Evolutionary conservation across 2,888 invertebrate genomes (phyloP), one percentile per base, ranked within the genome.

Genomic region (Argyra leucocephala): DNA sequence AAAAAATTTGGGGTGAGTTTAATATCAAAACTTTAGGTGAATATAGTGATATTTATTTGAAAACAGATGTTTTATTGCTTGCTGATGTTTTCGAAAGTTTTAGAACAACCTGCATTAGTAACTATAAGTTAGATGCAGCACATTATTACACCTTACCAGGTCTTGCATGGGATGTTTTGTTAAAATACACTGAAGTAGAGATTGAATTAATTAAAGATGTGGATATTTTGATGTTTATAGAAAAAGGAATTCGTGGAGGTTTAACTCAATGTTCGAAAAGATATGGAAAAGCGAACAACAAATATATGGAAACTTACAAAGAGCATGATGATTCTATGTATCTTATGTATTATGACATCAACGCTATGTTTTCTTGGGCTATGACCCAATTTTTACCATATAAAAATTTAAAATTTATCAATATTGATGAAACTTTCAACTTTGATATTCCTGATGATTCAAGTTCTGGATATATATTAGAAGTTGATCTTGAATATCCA

Each of bases 61-160:
- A 74, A 69, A 73, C 74, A 0, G 76, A 79, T 69, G 72, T 78
- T 5, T 65, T 77, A 12, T 65, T 77, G 3, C 65, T 76, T 24
- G 71, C 73, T 5, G 76, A 77, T 64, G 69, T 77, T 12, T 76
- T 65, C 22, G 62, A 65, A 61, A 65, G 62, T 31, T 65, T 65
- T 24, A 6, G 63, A 61, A 58, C 24, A 23, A 23, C 22, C 36
- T 62, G 62, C 15, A 22, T 6, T 2, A 65, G 62, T 3, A 59
- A 31, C 18, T 59, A 64, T 31, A 9, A n/a, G 21, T 64, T 76
- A 3, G 76, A 76, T 69, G 71, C 74, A 5, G 64, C 68, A 1
- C 69, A 70, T 48, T 75, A 72, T 67, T 73, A 66, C 62, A 74
- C 73, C 0, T 61, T 69, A 10, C 76, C 74, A 2, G 73, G 72